These are phyloP conservation scores for Alligator mississippiensis DNA, from an alignment of 2,113 vertebrate species.

Conservation along the genomic window DNA sequence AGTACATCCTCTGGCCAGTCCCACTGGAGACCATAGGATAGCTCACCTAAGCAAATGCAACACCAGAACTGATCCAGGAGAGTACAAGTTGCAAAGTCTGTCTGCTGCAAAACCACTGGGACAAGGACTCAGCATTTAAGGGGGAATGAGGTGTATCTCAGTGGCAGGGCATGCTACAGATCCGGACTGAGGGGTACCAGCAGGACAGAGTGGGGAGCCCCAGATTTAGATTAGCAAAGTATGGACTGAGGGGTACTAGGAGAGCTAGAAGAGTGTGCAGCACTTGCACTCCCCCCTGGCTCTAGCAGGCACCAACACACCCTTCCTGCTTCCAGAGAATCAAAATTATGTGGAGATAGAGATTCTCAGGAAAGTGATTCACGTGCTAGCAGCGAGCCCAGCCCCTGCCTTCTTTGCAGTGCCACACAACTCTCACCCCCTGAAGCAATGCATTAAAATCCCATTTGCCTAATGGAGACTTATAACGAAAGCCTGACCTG, in stretches of 20 bases:
- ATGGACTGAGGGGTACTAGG: neutral
- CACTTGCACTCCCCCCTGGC: neutral
- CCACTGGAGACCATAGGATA: neutral
- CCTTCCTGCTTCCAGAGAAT: neutral
- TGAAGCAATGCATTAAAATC: neutral
- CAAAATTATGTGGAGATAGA: neutral
- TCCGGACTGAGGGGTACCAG: too few species aligned
- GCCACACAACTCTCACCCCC: neutral
- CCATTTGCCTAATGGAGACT: constrained; percentile 21
- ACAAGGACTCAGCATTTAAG: neutral
- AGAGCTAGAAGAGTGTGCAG: neutral
- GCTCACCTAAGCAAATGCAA: neutral
- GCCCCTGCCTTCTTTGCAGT: neutral
- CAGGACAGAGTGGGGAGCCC: rapidly evolving
- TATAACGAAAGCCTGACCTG: neutral
- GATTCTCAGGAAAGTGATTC: too few species aligned
- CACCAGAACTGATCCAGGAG: neutral
- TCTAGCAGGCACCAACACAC: neutral
- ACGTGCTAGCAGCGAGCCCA: neutral
- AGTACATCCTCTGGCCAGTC: neutral
- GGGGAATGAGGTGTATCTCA: neutral
- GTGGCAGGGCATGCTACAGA: neutral
- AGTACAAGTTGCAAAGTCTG: neutral
- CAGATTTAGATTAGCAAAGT: neutral
- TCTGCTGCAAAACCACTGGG: neutral